Base-by-base conservation (phyloP, 1,140 invertebrate genomes). In the Campodea augens region DNA sequence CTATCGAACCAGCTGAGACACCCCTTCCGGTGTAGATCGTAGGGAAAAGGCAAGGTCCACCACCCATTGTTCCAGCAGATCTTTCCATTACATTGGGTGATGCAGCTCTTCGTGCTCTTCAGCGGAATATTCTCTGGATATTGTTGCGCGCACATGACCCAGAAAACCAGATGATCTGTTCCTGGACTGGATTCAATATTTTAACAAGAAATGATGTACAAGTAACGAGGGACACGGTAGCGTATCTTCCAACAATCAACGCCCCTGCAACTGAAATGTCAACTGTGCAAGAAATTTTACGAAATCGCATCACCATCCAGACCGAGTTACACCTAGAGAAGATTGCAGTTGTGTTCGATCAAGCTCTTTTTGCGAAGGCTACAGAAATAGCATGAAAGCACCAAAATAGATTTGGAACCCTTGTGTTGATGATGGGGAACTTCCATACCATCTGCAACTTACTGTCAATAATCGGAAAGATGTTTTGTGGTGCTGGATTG, bases 391-490 rank as follows among this genome's bases (percentile, higher is more conserved):
- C 3, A 37, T 37, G 36, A 19, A 37, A n/a, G 4, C 13, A 50
- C 19, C 10, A 45, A 44, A 22, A 40, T n/a, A 25, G 25, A 13
- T 46, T 38, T 27, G 23, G 32, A 21, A 29, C 38, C 23, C 13
- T 54, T 15, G 25, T 51, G 10, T 29, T 56, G 18, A 45, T 46
- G 38, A 20, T 55, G n/a, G 52, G 53, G 5, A 38, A 45, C 5
- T 54, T 53, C 47, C 51, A 56, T 38, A 50, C 41, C 15, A 44
- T 44, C 3, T 40, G 38, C 25, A 45, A 38, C 25, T 43, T 55
- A 12, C 44, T 56, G 12, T 46, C 46, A 36, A 39, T 51, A n/a
- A 44, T 51, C n/a, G 49, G 52, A 10, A 55, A 55, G 47, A 19
- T 29, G 12, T 56, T 50, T 45, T 2, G 41, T 41, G 52, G 52